A percentile compares a stretch with the other conserved stretches of the same genome.
phyloP scores from a whole-genome alignment of 2,797 vertebrate species.

The Sarcophilus harrisii region DNA sequence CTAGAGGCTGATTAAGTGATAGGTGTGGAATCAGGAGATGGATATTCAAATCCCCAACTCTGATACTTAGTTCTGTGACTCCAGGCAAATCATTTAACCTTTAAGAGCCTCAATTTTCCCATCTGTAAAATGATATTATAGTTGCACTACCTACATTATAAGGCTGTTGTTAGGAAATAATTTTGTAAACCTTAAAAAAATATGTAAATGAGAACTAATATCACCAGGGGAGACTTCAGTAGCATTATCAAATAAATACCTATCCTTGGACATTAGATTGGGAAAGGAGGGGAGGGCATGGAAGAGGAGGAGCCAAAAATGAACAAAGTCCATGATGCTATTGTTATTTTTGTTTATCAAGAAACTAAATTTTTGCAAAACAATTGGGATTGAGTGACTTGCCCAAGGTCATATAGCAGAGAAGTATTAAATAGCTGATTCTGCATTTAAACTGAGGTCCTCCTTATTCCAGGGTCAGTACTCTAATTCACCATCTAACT shows the following conservation, averaged over 20 bases:
- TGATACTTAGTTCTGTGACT: not conserved
- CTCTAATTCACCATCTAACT: too few species aligned
- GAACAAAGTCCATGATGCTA: not conserved
- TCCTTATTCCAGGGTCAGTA: too few species aligned
- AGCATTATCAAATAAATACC: not conserved
- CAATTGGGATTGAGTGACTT: too few species aligned
- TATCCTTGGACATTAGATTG: not conserved
- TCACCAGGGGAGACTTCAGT: not conserved
- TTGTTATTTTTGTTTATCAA: not conserved
- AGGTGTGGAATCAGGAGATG: not conserved
- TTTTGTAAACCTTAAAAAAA: not conserved
- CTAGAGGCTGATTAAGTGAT: not conserved
- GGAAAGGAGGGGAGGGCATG: too few species aligned
- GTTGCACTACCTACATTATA: not conserved
- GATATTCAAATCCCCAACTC: not conserved
- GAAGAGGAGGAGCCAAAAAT: not conserved
- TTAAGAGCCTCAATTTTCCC: not conserved
- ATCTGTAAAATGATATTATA: not conserved
- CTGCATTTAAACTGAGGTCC: too few species aligned
- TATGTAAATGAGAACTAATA: not conserved
- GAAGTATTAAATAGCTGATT: too few species aligned
- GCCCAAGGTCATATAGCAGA: too few species aligned
- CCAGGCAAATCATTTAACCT: not conserved
- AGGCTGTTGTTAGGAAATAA: not conserved
- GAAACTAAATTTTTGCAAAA: not conserved